Evolutionary conservation across 1,140 invertebrate genomes (phyloP), one percentile per base, ranked within the genome.

Genomic region (Diuraphis noxia): DNA sequence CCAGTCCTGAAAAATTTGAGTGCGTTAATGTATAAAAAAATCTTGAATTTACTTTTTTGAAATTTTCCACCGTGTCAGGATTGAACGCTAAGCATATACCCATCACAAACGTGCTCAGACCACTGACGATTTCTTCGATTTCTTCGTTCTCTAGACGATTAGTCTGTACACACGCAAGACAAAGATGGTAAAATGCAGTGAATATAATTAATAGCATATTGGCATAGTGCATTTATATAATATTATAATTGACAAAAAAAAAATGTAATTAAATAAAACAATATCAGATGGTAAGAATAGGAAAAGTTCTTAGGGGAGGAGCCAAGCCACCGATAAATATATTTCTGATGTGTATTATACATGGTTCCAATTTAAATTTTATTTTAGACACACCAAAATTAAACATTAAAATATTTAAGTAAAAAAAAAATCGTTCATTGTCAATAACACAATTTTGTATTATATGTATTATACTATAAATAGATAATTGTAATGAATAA

Each of bases 31-130:
- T 30, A n/a, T 72, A 72, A 23, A 1, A 81, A 52, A 89, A 8
- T 52, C 1, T 0, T 81, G 72, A 88, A 94, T 94, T 93, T 94
- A 95, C 95, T 93, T 96, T 97, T 1, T 96, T 96, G 93, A 97
- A 98, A 92, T 95, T 96, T 52, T 96, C 94, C 40, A 98, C 96
- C 4, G 96, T 96, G 93, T 98, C 96, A 93, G 99, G 97, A 94
- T 99, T 99, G 94, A 97, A 99, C 92, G 97, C 95, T 85, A 99
- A 96, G 94, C 98, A 99, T 82, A 99, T 95, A 5, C 98, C 98
- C 93, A 99, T 96, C 10, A 99, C 94, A 93, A 99, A 98, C 5
- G 99, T 98, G 94, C 98, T 98, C 92, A 99, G 94, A 85, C 98
- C 98, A 94, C 98, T 96, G 34, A 99, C 95, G 82, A 99, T 94